Evolutionary conservation across 2,888 invertebrate genomes (phyloP), one percentile per base, ranked within the genome.

Genomic region (Machimus atricapillus): DNA sequence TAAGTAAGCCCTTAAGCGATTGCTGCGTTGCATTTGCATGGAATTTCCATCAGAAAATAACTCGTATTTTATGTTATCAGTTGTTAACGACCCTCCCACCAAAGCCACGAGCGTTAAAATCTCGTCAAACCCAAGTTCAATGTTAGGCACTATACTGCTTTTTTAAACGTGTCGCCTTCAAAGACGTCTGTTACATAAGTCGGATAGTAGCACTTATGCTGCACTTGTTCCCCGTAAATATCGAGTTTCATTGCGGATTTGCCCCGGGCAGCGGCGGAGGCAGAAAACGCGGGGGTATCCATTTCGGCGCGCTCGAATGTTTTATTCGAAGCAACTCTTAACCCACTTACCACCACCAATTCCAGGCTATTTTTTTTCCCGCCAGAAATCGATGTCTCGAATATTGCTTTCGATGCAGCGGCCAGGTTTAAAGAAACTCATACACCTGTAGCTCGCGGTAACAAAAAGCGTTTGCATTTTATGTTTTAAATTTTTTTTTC

Each of bases 211-310:
- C 27, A 34, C 40, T 37, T 79, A 79, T 79, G 46, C 46, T 56
- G 56, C 79, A 79, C 79, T 79, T 43, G 43, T 46, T 52, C 8
- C 2, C 31, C 52, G 27, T 79, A 4, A 79, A 79, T 79, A 79
- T 79, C 79, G 27, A 46, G 79, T 79, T 79, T 79, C 79, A 52
- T 52, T 27, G 79, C 23, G 79, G 79, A 46, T 79, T 27, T 79
- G 52, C 43, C 19, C 19, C 23, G 78, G n/a, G 43, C 78, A 43
- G 78, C 16, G 43, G 12, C 43, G 14, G 1, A 23, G 27, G 66
- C 66, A 9, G 19, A 43, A 27, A 66, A 23, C 66, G 66, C 27
- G 66, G 66, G 23, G 66, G 19, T 43, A 43, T 40, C n/a, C 46
- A 78, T 40, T 78, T 78, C 43, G 40, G 78, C 43, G 40, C 14